These are phyloP conservation scores for Lophotriccus pileatus DNA, from an alignment of 2,797 vertebrate genomes.

Conservation along the genomic window DNA sequence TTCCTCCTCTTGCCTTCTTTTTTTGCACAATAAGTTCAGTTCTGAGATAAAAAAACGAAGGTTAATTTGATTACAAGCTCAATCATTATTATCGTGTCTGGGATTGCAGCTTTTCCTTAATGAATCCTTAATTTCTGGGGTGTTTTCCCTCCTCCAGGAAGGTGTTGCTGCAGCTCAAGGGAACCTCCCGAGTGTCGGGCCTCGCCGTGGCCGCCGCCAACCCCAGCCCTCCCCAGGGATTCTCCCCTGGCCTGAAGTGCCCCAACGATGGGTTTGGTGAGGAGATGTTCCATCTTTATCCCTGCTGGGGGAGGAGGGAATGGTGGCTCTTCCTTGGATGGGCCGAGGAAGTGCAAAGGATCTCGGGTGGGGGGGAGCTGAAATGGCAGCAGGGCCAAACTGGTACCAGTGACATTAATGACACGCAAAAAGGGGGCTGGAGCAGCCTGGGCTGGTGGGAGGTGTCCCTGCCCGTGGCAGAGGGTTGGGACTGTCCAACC, in stretches of 20 bases:
- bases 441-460: neutral
- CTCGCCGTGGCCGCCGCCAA: slow-evolving; percentile 84
- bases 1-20: neutral
- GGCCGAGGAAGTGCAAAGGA: neutral
- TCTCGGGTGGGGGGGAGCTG: neutral
- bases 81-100: neutral
- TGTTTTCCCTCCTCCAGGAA: slow-evolving; percentile 63
- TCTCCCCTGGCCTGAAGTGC: slow-evolving; percentile 89
- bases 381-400: neutral
- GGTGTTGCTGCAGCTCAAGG: slow-evolving; percentile 86
- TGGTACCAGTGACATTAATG: neutral
- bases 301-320: neutral
- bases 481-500: neutral
- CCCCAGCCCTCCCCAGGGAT: slow-evolving; percentile 68
- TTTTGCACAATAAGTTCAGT: neutral
- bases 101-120: fast-evolving
- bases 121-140: fast-evolving
- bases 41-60: neutral
- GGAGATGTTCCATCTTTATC: neutral
- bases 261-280: slow-evolving; percentile 93
- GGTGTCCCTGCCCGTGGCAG: neutral
- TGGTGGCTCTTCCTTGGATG: fast-evolving
- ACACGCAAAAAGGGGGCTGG: neutral
- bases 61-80: neutral
- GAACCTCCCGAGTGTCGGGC: slow-evolving; percentile 82